Conservation (phyloP, 2,888 invertebrate genomes). For the Tenthredo notha region DNA sequence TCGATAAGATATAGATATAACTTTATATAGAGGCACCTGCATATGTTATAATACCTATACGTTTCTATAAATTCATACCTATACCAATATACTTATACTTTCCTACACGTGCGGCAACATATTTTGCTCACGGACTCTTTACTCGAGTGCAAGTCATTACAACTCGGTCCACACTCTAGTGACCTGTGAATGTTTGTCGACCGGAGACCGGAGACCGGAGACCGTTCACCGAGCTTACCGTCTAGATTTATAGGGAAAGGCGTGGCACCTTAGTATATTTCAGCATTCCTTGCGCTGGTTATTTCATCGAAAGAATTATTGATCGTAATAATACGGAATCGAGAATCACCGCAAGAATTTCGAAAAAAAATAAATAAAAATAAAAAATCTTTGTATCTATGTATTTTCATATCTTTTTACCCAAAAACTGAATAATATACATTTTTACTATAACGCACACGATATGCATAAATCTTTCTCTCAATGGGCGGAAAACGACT, state of each 20-base stretch:
- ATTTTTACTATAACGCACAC: not conserved
- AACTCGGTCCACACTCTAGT: slow-evolving; percentile 71
- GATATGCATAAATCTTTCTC: not conserved
- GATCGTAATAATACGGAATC: slow-evolving; percentile 5
- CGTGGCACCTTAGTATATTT: slow-evolving; percentile 70
- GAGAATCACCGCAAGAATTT: not conserved
- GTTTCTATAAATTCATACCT: not conserved
- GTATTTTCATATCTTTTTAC: not conserved
- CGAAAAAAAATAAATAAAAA: not conserved
- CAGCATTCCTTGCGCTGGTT: slow-evolving; percentile 68
- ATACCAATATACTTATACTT: not conserved
- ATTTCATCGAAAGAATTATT: slow-evolving; percentile 57
- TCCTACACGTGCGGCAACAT: slow-evolving; percentile 21
- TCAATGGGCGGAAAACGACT: not conserved
- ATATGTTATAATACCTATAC: not conserved
- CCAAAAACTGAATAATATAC: not conserved
- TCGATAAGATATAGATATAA: not conserved
- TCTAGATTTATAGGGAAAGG: slow-evolving; percentile 70
- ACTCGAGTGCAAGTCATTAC: slow-evolving; percentile 65
- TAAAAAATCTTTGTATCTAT: not conserved
- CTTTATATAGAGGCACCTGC: slow-evolving; percentile 3
- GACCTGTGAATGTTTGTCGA: slow-evolving; percentile 76
- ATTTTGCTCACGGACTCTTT: slow-evolving; percentile 59
- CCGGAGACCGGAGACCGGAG: slow-evolving; percentile 56
- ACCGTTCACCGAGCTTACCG: slow-evolving; percentile 69